Percentiles rank a stretch among this genome's conserved stretches.
Conservation (phyloP, 2,113 vertebrate genomes). For the Lasiurus cinereus region DNA sequence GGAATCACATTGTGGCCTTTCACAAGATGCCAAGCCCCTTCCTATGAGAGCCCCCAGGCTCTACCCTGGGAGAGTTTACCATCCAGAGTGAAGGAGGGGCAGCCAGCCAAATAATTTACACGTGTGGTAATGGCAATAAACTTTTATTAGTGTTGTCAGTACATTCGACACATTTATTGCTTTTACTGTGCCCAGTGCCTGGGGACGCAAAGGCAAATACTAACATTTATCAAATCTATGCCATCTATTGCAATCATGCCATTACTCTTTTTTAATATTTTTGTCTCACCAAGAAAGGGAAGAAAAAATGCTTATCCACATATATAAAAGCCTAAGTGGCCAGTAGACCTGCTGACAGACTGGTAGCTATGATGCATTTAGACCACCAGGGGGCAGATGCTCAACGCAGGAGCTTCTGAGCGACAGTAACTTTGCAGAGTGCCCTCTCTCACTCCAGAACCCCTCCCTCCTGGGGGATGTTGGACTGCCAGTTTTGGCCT, state of each 20-base stretch:
- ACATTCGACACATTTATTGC: constrained; percentile 39
- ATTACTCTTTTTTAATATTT: not conserved
- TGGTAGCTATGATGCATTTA: no score
- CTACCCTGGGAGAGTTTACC: constrained; percentile 18
- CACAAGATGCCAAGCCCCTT: not conserved
- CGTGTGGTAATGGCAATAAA: constrained; percentile 42
- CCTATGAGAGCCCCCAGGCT: not conserved
- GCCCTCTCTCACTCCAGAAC: no score
- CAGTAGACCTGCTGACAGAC: no score
- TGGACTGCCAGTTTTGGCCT: no score
- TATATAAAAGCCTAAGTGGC: no score
- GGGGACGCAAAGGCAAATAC: constrained; percentile 51
- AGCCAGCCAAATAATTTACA: constrained; percentile 49
- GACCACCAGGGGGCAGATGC: no score
- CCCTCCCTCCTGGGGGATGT: no score
- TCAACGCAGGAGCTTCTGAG: no score
- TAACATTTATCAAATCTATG: constrained; percentile 40
- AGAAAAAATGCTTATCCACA: not conserved
- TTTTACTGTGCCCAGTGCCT: constrained; percentile 51
- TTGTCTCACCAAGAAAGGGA: not conserved
- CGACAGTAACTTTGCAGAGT: no score
- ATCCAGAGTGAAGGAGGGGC: not conserved
- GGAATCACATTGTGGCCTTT: constrained; percentile 27
- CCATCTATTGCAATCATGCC: not conserved
- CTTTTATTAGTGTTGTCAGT: constrained; percentile 60